A percentile compares a stretch with the other conserved stretches of the same genome.
Evolutionary conservation across 1,140 invertebrate genomes (phyloP).

Genomic region (Drosophila nasuta): DNA sequence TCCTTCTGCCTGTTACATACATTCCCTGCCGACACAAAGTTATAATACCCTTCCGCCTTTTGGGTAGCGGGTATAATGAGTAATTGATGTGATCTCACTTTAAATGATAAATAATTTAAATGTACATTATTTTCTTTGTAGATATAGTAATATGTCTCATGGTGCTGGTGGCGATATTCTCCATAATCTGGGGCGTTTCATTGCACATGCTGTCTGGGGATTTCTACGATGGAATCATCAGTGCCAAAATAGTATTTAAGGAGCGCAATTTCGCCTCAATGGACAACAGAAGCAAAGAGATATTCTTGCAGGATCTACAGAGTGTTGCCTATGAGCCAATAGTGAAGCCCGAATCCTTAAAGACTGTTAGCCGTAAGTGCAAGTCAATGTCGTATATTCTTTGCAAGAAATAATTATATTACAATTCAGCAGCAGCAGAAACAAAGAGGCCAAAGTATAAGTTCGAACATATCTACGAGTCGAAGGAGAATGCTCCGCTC

Average conservation of each 20-base stretch:
- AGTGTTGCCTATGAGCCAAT: constrained; percentile 33
- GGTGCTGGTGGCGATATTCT: constrained; percentile 72
- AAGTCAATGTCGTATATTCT: neutral
- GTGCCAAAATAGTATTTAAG: constrained; percentile 76
- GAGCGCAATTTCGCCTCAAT: constrained; percentile 63
- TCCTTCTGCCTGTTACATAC: no score
- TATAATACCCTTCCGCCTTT: no score
- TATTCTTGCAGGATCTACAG: constrained; percentile 58
- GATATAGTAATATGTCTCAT: constrained; percentile 76
- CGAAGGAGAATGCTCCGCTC: constrained; percentile 49
- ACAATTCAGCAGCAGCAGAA: constrained; percentile 18
- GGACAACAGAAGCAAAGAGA: constrained; percentile 62
- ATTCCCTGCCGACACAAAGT: no score
- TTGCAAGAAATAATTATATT: neutral
- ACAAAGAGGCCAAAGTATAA: constrained; percentile 60
- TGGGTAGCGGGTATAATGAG: no score
- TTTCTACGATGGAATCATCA: constrained; percentile 74
- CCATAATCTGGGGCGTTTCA: constrained; percentile 74
- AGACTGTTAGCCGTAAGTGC: constrained; percentile 62
- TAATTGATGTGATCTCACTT: no score
- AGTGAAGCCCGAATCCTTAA: constrained; percentile 36
- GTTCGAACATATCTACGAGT: constrained; percentile 61
- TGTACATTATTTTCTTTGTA: constrained; percentile 20
- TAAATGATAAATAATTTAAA: no score
- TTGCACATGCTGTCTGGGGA: constrained; percentile 74